Evolutionary conservation across 2,888 invertebrate genomes (phyloP).

Genomic region (Crematogaster levior): DNA sequence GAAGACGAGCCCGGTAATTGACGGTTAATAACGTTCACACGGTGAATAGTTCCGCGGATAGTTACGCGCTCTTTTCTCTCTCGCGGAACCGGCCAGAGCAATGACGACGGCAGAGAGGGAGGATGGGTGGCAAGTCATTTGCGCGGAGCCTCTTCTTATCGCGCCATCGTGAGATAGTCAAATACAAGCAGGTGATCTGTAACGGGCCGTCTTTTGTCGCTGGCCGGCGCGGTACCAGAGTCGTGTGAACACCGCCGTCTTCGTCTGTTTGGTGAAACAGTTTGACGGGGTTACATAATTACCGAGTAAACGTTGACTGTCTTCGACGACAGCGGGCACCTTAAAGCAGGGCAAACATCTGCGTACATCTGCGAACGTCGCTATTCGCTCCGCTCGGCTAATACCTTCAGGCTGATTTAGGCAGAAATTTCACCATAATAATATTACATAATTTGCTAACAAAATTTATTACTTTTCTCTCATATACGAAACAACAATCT

Average conservation of each 20-base stretch:
- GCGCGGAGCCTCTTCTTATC: constrained; percentile 62
- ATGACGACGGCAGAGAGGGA: neutral
- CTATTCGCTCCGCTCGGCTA: constrained; percentile 18
- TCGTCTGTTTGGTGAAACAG: constrained; percentile 84
- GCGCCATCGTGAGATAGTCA: constrained; percentile 84
- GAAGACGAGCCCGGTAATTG: constrained; percentile 4
- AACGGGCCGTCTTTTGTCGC: constrained; percentile 78
- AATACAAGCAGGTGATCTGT: constrained; percentile 82
- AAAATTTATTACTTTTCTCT: neutral
- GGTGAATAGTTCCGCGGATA: neutral
- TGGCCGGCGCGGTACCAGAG: constrained; percentile 65
- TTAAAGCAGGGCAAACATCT: constrained; percentile 78
- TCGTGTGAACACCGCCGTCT: constrained; percentile 80
- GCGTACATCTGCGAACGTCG: constrained; percentile 40
- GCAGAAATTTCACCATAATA: neutral
- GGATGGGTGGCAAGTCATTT: constrained; percentile 37
- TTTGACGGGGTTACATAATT: constrained; percentile 84
- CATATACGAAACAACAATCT: neutral
- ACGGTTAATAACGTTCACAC: constrained; percentile 6
- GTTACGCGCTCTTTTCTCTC: constrained; percentile 12
- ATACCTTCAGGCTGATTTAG: neutral
- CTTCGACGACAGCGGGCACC: constrained; percentile 74
- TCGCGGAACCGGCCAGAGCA: constrained; percentile 10
- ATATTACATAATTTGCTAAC: neutral
- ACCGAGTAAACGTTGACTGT: constrained; percentile 84